Evolutionary conservation across 1,140 invertebrate species (phyloP), one percentile per base, ranked within the genome.

Genomic region (Drosophila triauraria): DNA sequence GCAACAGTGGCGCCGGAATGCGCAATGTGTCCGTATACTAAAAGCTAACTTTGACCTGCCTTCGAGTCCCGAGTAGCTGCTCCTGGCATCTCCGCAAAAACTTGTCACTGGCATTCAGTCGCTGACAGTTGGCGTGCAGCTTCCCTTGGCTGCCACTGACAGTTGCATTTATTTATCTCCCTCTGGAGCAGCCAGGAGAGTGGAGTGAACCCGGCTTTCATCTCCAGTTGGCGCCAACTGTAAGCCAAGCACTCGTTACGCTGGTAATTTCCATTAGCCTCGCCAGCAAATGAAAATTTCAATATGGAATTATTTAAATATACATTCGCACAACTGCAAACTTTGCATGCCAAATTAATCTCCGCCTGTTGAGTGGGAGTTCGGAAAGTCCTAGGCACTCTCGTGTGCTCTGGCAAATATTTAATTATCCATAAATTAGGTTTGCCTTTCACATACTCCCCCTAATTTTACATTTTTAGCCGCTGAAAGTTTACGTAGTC

Each of bases 121-220:
- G 57, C 76, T 83, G 84, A 88, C 83, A 86, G 70, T 71, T 87
- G 80, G 70, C 83, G 83, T 79, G 70, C 80, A 82, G 65, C 70
- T 84, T 67, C 71, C 69, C 59, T 57, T 59, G 58, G 30, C 75
- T 87, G 84, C 62, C 63, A 65, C 53, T 75, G 76, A 76, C 83
- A 88, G 83, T 69, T 78, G 83, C 84, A 77, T 78, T 80, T 88
- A 87, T 86, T 86, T 82, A 79, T 79, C 58, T 70, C 23, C 70
- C 56, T 47, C 54, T 40, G 61, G 76, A 40, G 53, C 1, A 42
- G 40, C 50, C 40, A 17, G 47, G 9, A 42, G 27, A 70, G 15
- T 17, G 57, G 44, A 25, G 44, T 51, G 67, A 72, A 27, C 30
- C 30, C 13, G 25, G 43, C 47, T 60, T 54, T 71, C 30, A 69